Percentiles rank a stretch among this genome's conserved stretches.
phyloP scores from a whole-genome alignment of 2,113 vertebrate genomes.

The Anoplopoma fimbria region DNA sequence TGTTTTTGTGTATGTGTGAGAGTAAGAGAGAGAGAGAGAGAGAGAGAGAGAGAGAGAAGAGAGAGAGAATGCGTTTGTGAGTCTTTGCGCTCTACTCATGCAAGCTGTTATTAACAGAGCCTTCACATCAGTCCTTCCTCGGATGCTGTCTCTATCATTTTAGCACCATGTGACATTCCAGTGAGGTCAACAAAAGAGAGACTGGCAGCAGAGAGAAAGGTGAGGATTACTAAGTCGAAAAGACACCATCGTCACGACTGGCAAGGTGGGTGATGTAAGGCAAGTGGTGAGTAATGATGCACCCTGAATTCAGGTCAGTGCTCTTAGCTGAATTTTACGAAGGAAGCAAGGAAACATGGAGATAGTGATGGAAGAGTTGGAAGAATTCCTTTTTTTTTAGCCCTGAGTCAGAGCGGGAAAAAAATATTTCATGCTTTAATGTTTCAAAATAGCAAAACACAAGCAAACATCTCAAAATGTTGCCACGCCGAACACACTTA shows the following conservation, averaged over 20 bases:
- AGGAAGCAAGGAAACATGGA: conserved; percentile 26
- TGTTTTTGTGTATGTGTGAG: neutral
- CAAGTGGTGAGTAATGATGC: conserved; percentile 69
- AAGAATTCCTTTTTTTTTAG: conserved; percentile 42
- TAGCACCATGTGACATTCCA: conserved; percentile 59
- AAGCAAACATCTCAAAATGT: conserved; percentile 4
- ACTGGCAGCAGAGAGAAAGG: conserved; percentile 26
- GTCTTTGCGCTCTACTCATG: conserved; percentile 31
- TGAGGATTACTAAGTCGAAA: conserved; percentile 47
- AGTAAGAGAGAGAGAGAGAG: too few species aligned
- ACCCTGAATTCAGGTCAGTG: conserved; percentile 75
- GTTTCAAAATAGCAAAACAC: conserved; percentile 50
- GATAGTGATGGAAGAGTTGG: conserved; percentile 37
- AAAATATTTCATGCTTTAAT: conserved; percentile 23
- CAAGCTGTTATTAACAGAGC: conserved; percentile 60
- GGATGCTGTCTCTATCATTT: conserved; percentile 62
- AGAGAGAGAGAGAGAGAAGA: neutral
- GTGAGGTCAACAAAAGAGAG: conserved; percentile 56
- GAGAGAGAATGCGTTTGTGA: conserved; percentile 1
- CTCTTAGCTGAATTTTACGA: conserved; percentile 56
- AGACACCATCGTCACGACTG: conserved; percentile 56
- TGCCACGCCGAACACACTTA: conserved; percentile 11
- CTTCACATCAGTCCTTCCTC: conserved; percentile 50
- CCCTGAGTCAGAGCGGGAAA: conserved; percentile 40
- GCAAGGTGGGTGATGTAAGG: conserved; percentile 67